Evolutionary conservation across 2,888 invertebrate species (phyloP).

Genomic region (Macaria notata): DNA sequence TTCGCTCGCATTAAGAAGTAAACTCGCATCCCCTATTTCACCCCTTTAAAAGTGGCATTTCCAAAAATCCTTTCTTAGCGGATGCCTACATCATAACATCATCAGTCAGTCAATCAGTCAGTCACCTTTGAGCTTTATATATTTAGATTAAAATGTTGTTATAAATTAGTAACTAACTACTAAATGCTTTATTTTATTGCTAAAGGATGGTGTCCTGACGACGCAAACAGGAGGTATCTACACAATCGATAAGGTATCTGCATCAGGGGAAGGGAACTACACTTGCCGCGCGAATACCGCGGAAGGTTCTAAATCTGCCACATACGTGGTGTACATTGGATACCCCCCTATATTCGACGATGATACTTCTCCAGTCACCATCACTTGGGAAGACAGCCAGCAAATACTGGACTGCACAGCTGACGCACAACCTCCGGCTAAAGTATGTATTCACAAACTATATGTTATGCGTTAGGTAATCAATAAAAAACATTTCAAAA

Average conservation of each 20-base stretch:
- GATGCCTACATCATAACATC: too few relatives aligned
- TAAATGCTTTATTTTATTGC: too few relatives aligned
- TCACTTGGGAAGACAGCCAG: conserved; percentile 12
- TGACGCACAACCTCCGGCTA: conserved; percentile 21
- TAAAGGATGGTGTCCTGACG: conserved; percentile 5
- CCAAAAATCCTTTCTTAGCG: too few relatives aligned
- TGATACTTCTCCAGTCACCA: not conserved
- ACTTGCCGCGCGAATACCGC: conserved; percentile 31
- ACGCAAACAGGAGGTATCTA: conserved; percentile 13
- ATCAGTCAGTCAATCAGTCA: too few relatives aligned
- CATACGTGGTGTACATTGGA: conserved; percentile 27
- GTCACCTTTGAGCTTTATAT: too few relatives aligned
- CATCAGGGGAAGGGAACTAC: conserved; percentile 28
- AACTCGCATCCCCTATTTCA: too few relatives aligned
- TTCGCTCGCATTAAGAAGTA: too few relatives aligned
- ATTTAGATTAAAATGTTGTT: too few relatives aligned
- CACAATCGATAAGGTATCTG: conserved; percentile 11
- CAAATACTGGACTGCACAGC: conserved; percentile 23
- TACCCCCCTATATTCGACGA: conserved; percentile 21
- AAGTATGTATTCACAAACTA: conserved; percentile 9
- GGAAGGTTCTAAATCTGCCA: conserved; percentile 24
- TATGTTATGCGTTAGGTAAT: not conserved
- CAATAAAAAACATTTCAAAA: too few relatives aligned
- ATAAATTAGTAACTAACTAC: too few relatives aligned
- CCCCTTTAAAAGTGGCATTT: too few relatives aligned